phyloP scores from a whole-genome alignment of 2,797 vertebrate genomes.

The Trachops cirrhosus region DNA sequence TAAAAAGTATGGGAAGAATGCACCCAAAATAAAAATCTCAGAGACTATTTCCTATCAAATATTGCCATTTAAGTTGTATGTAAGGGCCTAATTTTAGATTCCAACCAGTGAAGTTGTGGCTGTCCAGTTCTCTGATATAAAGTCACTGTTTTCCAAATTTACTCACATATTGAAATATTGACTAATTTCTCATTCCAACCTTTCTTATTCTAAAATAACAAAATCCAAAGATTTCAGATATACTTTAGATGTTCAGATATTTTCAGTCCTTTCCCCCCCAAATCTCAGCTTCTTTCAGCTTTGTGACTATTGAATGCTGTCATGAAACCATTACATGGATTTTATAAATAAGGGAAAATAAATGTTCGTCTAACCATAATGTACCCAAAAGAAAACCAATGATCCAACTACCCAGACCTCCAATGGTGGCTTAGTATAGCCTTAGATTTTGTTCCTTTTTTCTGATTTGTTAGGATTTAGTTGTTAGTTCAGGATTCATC shows the following conservation, averaged over 20 bases:
- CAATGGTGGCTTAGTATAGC: neutral
- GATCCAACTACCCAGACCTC: neutral
- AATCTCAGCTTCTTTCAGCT: neutral
- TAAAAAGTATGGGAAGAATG: neutral
- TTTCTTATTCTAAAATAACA: slow-evolving; percentile 32
- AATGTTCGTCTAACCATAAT: neutral
- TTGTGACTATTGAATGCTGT: neutral
- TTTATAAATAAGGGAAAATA: slow-evolving; percentile 39
- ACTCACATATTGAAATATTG: neutral
- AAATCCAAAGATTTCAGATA: neutral
- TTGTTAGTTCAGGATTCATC: slow-evolving; percentile 21
- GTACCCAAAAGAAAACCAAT: neutral
- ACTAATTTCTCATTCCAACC: neutral
- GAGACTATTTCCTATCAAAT: neutral
- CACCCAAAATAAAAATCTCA: neutral
- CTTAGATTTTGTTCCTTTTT: neutral
- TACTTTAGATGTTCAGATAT: neutral
- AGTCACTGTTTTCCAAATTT: neutral
- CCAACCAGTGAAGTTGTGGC: neutral
- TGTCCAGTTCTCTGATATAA: neutral
- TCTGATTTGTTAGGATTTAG: neutral
- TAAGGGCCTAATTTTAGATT: neutral
- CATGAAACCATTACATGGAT: neutral
- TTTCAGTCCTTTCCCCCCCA: neutral
- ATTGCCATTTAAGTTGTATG: neutral